Conservation (phyloP, 2,113 vertebrate genomes). For the Gambusia holbrooki region DNA sequence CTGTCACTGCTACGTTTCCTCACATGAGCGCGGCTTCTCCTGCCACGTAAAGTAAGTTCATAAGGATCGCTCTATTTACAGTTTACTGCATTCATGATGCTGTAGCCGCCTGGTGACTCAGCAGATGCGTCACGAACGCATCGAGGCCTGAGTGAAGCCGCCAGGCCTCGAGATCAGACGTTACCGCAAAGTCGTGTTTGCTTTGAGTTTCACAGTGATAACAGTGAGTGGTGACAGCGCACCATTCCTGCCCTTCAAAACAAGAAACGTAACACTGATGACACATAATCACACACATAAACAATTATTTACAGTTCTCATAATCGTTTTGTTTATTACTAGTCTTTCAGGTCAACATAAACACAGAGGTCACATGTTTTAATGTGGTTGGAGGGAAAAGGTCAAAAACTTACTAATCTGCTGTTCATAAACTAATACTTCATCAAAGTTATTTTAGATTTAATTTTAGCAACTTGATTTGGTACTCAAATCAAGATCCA, state of each 20-base stretch:
- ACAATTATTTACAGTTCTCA: conserved; percentile 49
- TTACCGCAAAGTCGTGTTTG: conserved; percentile 48
- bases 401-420: conserved; percentile 31
- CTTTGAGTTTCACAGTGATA: conserved; percentile 45
- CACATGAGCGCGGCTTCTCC: conserved; percentile 73
- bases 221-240: conserved; percentile 51
- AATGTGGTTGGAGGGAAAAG: conserved; percentile 34
- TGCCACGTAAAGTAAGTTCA: conserved; percentile 50
- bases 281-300: conserved; percentile 51
- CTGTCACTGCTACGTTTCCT: conserved; percentile 75
- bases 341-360: conserved; percentile 46
- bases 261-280: conserved; percentile 59
- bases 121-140: conserved; percentile 45
- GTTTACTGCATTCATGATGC: conserved; percentile 41
- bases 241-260: conserved; percentile 43
- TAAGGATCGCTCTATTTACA: conserved; percentile 44
- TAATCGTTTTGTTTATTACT: conserved; percentile 17
- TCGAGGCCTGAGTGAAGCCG: conserved; percentile 56
- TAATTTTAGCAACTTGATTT: too few relatives aligned
- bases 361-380: conserved; percentile 29
- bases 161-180: conserved; percentile 50
- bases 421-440: background rate
- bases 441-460: too few relatives aligned
- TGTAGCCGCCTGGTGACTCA: conserved; percentile 19
- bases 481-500: too few relatives aligned